These are phyloP conservation scores for Nectonema munidae DNA, from an alignment of 2,888 invertebrate genomes.

Conservation along the genomic window DNA sequence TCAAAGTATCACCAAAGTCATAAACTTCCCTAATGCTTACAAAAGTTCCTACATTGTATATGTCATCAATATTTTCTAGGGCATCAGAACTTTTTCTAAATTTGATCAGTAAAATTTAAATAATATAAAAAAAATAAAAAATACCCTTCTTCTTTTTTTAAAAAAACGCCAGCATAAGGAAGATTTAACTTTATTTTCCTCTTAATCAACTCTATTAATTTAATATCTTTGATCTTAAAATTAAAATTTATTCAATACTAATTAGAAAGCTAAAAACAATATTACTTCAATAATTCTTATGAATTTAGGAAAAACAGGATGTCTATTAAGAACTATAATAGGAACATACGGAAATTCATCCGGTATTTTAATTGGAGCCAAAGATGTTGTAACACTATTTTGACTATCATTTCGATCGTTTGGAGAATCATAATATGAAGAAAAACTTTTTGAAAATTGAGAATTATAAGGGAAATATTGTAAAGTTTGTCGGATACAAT, in stretches of 20 bases:
- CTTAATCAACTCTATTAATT: conserved; percentile 51
- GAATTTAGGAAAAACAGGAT: conserved; percentile 86
- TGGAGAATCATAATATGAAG: no score
- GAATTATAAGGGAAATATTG: no score
- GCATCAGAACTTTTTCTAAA: conserved; percentile 31
- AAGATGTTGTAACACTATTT: no score
- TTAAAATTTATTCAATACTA: conserved; percentile 14
- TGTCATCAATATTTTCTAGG: conserved; percentile 44
- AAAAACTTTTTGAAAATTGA: no score
- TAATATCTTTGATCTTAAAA: conserved; percentile 44
- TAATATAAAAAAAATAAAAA: conserved; percentile 9
- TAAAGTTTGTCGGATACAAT: no score
- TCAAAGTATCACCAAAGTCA: conserved; percentile 53
- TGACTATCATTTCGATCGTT: no score
- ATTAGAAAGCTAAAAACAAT: neutral
- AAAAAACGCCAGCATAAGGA: conserved; percentile 79
- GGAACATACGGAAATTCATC: conserved; percentile 87
- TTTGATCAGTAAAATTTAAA: conserved; percentile 12
- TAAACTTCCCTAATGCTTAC: conserved; percentile 91
- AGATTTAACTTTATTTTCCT: conserved; percentile 74
- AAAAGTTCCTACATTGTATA: conserved; percentile 66
- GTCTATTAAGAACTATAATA: conserved; percentile 58
- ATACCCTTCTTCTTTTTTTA: conserved; percentile 55
- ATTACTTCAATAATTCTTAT: conserved; percentile 72
- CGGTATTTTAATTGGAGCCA: conserved; percentile 63